These are phyloP conservation scores for Lethenteron reissneri DNA, from an alignment of 2,113 vertebrate genomes.

Conservation along the genomic window DNA sequence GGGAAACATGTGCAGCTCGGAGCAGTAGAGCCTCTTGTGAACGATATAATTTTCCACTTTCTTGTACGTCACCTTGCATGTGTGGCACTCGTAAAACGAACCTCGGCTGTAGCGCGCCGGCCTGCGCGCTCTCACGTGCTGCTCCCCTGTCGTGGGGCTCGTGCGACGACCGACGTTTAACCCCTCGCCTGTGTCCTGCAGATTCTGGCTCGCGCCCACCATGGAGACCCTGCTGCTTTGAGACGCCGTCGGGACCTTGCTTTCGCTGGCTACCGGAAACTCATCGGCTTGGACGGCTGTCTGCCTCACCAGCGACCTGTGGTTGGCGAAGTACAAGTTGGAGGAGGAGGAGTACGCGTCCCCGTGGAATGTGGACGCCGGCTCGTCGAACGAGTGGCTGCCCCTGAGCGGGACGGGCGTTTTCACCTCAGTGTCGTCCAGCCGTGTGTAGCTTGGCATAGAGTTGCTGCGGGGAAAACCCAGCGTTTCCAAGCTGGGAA, in stretches of 20 bases:
- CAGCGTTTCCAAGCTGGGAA: slow-evolving; percentile 33
- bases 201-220: slow-evolving; percentile 25
- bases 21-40: slow-evolving; percentile 53
- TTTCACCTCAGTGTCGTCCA: too few species aligned
- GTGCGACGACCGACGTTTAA: background rate
- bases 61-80: slow-evolving; percentile 50
- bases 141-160: slow-evolving; percentile 17
- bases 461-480: slow-evolving; percentile 43
- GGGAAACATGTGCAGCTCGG: slow-evolving; percentile 28
- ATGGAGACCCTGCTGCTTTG: slow-evolving; percentile 49
- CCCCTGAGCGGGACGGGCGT: slow-evolving; percentile 44
- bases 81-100: slow-evolving; percentile 40
- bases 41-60: slow-evolving; percentile 48
- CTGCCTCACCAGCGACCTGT: slow-evolving; percentile 73
- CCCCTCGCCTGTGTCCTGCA: background rate
- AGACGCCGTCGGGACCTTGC: too few species aligned
- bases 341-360: too few species aligned
- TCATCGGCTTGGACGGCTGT: slow-evolving; percentile 25
- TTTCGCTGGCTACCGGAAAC: too few species aligned
- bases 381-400: slow-evolving; percentile 90
- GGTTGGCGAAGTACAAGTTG: slow-evolving; percentile 11
- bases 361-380: slow-evolving; percentile 44
- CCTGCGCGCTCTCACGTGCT: slow-evolving; percentile 15
- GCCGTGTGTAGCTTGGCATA: slow-evolving; percentile 40
- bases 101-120: slow-evolving; percentile 17